Conservation (phyloP, 2,113 vertebrate species). For the Reinhardtius hippoglossoides region DNA sequence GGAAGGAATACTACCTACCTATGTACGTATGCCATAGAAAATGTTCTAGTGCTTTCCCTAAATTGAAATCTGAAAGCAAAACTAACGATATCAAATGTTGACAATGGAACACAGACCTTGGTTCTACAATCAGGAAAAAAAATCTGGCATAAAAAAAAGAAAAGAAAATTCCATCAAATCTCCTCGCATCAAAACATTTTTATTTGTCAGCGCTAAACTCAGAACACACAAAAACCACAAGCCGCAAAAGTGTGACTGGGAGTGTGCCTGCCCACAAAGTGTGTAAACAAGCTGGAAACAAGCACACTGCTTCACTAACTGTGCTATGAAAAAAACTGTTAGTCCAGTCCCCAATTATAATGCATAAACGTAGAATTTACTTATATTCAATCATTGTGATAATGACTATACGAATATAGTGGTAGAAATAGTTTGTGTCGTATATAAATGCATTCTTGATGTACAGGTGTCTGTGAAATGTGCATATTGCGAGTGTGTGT, state of each 20-base stretch:
- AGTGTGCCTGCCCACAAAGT: background rate
- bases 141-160: too few species aligned
- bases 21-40: too few species aligned
- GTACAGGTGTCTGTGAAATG: background rate
- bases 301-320: background rate
- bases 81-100: too few species aligned
- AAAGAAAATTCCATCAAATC: background rate
- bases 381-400: background rate
- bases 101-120: too few species aligned
- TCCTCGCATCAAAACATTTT: background rate
- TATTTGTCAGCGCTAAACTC: background rate
- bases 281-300: background rate
- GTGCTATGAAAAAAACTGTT: background rate
- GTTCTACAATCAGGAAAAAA: too few species aligned
- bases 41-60: too few species aligned
- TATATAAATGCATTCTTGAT: background rate
- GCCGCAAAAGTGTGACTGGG: slow-evolving; percentile 10
- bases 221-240: background rate
- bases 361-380: background rate
- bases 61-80: too few species aligned
- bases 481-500: background rate
- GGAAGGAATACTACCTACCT: too few species aligned
- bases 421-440: background rate
- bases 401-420: background rate
- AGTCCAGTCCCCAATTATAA: background rate